A percentile compares a stretch with the other conserved stretches of the same genome.
phyloP scores from a whole-genome alignment of 1,140 invertebrate genomes.

The Euwallacea similis region DNA sequence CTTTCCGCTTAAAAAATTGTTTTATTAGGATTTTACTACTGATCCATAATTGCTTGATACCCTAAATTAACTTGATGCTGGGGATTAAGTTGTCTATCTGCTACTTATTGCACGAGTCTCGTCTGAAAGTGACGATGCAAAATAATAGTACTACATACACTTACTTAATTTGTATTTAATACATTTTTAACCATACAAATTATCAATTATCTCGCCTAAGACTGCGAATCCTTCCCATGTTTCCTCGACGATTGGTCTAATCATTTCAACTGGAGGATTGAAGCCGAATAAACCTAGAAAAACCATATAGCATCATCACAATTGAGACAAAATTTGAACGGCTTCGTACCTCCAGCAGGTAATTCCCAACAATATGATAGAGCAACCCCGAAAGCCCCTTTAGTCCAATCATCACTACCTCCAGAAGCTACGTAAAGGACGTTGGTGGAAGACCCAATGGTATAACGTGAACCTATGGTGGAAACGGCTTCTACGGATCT shows the following conservation, averaged over 20 bases:
- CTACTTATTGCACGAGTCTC: too few relatives aligned
- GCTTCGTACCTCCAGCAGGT: constrained; percentile 58
- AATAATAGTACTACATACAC: neutral
- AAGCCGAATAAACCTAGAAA: constrained; percentile 65
- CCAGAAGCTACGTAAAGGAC: constrained; percentile 66
- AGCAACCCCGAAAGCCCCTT: constrained; percentile 63
- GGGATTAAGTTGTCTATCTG: too few relatives aligned
- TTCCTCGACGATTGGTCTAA: constrained; percentile 72
- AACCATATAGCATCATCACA: neutral
- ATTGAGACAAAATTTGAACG: neutral
- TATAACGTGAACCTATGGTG: constrained; percentile 56
- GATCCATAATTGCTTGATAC: too few relatives aligned
- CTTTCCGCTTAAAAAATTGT: too few relatives aligned
- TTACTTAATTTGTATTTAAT: neutral
- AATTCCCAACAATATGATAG: constrained; percentile 80
- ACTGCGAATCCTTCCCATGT: constrained; percentile 75
- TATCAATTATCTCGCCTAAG: constrained; percentile 60
- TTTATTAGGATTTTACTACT: too few relatives aligned
- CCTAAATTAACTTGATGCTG: too few relatives aligned
- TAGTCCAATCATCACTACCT: constrained; percentile 72
- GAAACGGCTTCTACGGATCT: constrained; percentile 54
- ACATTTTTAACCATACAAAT: neutral
- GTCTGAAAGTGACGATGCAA: too few relatives aligned
- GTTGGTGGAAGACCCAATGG: constrained; percentile 64
- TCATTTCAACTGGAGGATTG: constrained; percentile 66